A percentile compares a stretch with the other conserved stretches of the same genome.
phyloP scores from a whole-genome alignment of 2,888 invertebrate genomes.

The Drosophila merina region DNA sequence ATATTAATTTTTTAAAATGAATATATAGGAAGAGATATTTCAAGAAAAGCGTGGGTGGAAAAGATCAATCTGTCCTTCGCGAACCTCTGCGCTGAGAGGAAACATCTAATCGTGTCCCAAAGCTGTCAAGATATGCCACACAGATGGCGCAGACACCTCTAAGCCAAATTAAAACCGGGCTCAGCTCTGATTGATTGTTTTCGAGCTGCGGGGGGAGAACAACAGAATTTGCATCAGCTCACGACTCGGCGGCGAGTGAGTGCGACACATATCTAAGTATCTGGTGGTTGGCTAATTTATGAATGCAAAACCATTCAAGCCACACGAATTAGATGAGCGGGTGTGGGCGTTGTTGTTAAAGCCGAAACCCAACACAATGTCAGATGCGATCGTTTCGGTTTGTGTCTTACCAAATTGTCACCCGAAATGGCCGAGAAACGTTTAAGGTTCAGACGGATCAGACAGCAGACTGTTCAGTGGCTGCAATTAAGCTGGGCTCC shows the following conservation, averaged over 20 bases:
- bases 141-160: conserved; percentile 50
- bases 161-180: conserved; percentile 56
- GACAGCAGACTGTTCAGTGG: conserved; percentile 37
- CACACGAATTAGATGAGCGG: conserved; percentile 66
- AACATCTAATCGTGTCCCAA: conserved; percentile 53
- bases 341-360: conserved; percentile 57
- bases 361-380: conserved; percentile 54
- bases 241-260: conserved; percentile 53
- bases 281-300: conserved; percentile 67
- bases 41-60: background rate
- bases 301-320: conserved; percentile 75
- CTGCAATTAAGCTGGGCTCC: conserved; percentile 59
- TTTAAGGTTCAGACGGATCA: conserved; percentile 40
- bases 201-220: conserved; percentile 31
- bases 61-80: background rate
- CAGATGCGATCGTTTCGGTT: conserved; percentile 43
- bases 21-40: conserved; percentile 10
- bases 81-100: conserved; percentile 5
- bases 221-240: conserved; percentile 66
- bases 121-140: conserved; percentile 60
- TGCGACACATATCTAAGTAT: conserved; percentile 58
- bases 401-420: conserved; percentile 50
- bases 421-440: conserved; percentile 39
- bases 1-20: conserved; percentile 17
- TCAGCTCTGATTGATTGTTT: conserved; percentile 64